phyloP scores from a whole-genome alignment of 1,140 invertebrate species.

The Pararge aegeria region DNA sequence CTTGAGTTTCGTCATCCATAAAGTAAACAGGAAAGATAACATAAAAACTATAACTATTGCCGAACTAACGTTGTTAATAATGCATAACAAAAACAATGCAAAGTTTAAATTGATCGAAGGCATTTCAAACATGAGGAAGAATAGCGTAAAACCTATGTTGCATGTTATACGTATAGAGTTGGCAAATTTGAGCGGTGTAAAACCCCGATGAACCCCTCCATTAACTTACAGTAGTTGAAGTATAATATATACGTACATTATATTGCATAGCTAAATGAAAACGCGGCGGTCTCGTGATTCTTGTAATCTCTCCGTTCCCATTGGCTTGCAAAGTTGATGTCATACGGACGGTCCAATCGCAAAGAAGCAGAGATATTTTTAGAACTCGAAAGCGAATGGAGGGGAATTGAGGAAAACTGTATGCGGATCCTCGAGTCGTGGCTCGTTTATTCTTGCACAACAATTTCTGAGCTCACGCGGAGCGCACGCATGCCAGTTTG shows the following conservation, averaged over 20 bases:
- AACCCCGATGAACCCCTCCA: constrained; percentile 35
- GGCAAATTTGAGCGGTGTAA: constrained; percentile 28
- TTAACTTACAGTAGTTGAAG: constrained; percentile 21
- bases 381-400: constrained; percentile 52
- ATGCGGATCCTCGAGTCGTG: constrained; percentile 29
- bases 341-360: constrained; percentile 54
- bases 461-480: constrained; percentile 50
- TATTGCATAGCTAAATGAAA: constrained; percentile 32
- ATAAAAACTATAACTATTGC: too few relatives aligned
- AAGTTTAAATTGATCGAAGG: not conserved
- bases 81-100: not conserved
- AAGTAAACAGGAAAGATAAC: too few relatives aligned
- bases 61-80: not conserved
- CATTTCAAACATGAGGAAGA: constrained; percentile 6
- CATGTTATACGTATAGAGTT: constrained; percentile 12
- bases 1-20: too few relatives aligned
- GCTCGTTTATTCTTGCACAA: constrained; percentile 62
- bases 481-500: constrained; percentile 34
- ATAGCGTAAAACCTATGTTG: constrained; percentile 3
- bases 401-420: constrained; percentile 68
- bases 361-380: constrained; percentile 57
- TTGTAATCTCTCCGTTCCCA: constrained; percentile 31
- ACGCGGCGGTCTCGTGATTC: constrained; percentile 61
- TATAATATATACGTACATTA: constrained; percentile 27
- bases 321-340: constrained; percentile 63